Evolutionary conservation across 2,888 invertebrate species (phyloP).

Genomic region (Epiblema foenella): DNA sequence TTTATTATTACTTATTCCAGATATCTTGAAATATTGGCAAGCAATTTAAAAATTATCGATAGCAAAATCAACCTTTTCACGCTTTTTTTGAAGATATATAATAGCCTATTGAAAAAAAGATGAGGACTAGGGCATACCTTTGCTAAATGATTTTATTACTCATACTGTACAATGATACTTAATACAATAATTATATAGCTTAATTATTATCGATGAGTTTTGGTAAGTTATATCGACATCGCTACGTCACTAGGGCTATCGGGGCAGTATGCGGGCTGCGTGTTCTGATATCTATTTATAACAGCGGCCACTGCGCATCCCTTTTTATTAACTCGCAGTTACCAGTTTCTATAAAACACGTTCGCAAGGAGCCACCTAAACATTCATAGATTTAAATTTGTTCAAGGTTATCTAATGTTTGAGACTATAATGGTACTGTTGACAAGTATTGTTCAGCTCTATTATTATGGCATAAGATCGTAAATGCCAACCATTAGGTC

Average conservation of each 20-base stretch:
- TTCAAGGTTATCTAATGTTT: not conserved
- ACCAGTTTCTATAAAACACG: constrained; percentile 27
- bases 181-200: not conserved
- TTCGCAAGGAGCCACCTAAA: constrained; percentile 9
- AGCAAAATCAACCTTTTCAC: too few relatives aligned
- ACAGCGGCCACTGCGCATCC: constrained; percentile 48
- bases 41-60: too few relatives aligned
- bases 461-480: too few relatives aligned
- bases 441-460: too few relatives aligned
- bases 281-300: constrained; percentile 72
- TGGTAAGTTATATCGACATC: constrained; percentile 2
- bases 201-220: not conserved
- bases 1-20: too few relatives aligned
- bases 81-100: too few relatives aligned
- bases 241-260: constrained; percentile 47
- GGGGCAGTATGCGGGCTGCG: constrained; percentile 57
- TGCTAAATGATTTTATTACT: too few relatives aligned
- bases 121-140: not conserved
- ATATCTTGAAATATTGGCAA: not conserved
- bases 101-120: too few relatives aligned
- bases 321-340: constrained; percentile 53
- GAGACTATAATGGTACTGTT: too few relatives aligned
- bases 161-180: not conserved
- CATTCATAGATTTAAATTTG: not conserved
- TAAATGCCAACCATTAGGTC: too few relatives aligned